Base-by-base conservation (phyloP, 2,113 vertebrate species). In the Psilopogon haemacephalus region DNA sequence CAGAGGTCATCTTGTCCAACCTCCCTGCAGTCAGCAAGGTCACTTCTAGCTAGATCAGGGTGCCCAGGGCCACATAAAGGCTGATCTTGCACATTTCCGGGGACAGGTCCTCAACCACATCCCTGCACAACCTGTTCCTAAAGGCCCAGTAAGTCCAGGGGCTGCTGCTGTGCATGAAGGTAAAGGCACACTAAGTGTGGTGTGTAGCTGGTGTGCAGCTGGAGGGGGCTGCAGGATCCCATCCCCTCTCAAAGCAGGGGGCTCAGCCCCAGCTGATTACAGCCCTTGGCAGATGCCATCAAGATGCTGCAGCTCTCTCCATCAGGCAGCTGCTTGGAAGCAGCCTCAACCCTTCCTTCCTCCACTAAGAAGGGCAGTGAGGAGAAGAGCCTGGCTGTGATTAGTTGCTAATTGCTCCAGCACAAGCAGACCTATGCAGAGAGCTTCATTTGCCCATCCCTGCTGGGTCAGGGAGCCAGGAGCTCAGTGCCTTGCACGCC, bases 161-260 rank as follows among this genome's bases (percentile, higher is more conserved):
- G 18, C 71, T 52, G 87, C 42, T 26, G 0, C 20, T 19, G 81
- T 15, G 24, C 70, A 2, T 0, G 2, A 12, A 16, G 81, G 69
- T 0, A 4, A 54, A 6, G 5, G 15, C 8, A 2, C 46, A 0
- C 63, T 5, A 17, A 71, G 81, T 42, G 12, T n/a, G n/a, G n/a
- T n/a, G n/a, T n/a, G n/a, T n/a, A 1, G 1, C 69, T 80, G 89
- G 69, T 19, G 35, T 50, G 55, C 0, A 27, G 81, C 92, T 60
- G 52, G 44, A 55, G 48, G 81, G 15, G 73, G 12, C 30, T 3
- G 56, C 1, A 4, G 38, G 30, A 27, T 18, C 64, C 62, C 74
- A 65, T 1, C 32, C 42, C 42, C 59, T 2, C 0, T 1, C 12
- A 4, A 69, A 71, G n/a, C 1, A 48, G 0, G n/a, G 35, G 5